Evolutionary conservation across 30 jellyfish, hydroid and myxozoan genomes (phyloP).

Genomic region (Hydractinia symbiolongicarpus): DNA sequence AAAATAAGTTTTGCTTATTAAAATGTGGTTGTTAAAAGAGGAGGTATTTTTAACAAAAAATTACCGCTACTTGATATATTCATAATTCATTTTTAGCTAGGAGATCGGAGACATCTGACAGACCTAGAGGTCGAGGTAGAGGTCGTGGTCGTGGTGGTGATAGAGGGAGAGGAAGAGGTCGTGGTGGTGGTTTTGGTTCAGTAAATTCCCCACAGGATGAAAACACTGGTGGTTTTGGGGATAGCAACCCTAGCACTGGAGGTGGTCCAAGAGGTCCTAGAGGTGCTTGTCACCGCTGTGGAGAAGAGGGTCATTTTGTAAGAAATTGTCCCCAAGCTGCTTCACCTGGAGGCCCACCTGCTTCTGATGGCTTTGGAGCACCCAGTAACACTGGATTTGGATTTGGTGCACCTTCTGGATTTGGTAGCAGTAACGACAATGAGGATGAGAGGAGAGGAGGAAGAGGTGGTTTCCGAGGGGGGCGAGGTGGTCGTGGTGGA

Average conservation of each 20-base stretch:
- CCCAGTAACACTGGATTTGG: conserved; percentile 19
- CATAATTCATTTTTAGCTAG: conserved; percentile 4
- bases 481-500: conserved; percentile 61
- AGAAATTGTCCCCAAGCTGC: conserved; percentile 20
- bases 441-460: conserved; percentile 56
- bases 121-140: conserved; percentile 64
- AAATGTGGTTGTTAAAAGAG: too few relatives aligned
- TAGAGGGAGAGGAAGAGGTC: conserved; percentile 38
- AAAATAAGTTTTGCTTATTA: too few relatives aligned
- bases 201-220: conserved; percentile 40
- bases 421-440: conserved; percentile 35
- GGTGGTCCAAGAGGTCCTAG: conserved; percentile 48
- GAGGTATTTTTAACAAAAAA: too few relatives aligned
- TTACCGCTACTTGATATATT: neutral
- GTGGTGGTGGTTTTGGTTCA: conserved; percentile 41
- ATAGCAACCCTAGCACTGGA: conserved; percentile 26
- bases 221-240: conserved; percentile 52
- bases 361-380: conserved; percentile 7
- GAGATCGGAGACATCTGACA: conserved; percentile 14
- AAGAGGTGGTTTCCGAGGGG: conserved; percentile 59
- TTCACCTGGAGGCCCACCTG: conserved; percentile 20
- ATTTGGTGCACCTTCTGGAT: conserved; percentile 31
- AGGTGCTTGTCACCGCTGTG: conserved; percentile 42
- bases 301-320: conserved; percentile 47
- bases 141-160: conserved; percentile 83